Percentiles rank a stretch among this genome's conserved stretches.
These are phyloP conservation scores for Streptopelia turtur DNA, from an alignment of 2,797 vertebrate genomes.

Conservation along the genomic window DNA sequence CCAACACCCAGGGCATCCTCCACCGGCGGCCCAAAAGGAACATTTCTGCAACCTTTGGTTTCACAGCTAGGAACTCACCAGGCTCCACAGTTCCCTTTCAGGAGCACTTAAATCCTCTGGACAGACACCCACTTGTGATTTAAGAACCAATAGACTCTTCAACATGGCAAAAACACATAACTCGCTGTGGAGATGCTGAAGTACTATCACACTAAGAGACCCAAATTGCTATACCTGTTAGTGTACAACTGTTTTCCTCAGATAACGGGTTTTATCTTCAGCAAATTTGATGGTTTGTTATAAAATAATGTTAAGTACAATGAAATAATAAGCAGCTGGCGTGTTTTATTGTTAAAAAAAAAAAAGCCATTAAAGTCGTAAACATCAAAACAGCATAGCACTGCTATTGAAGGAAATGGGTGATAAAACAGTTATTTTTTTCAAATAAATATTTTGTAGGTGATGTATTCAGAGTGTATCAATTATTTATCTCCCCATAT, in stretches of 20 bases:
- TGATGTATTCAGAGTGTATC: conserved; percentile 73
- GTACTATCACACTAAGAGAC: background rate
- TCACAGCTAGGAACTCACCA: background rate
- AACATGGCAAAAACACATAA: background rate
- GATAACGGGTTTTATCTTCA: conserved; percentile 12
- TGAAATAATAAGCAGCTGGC: conserved; percentile 17
- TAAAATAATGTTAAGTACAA: conserved; percentile 62
- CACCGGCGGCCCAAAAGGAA: background rate
- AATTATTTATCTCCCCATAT: conserved; percentile 76
- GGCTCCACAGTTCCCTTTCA: accelerated
- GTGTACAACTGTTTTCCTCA: background rate
- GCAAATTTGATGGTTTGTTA: conserved; percentile 5
- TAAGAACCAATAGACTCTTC: background rate
- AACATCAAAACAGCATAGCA: conserved; percentile 41
- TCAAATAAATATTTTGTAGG: conserved; percentile 77
- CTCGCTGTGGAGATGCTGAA: background rate
- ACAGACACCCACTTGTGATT: background rate
- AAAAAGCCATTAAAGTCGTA: conserved; percentile 46
- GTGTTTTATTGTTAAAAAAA: conserved; percentile 7
- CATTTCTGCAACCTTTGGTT: background rate
- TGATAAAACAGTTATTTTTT: conserved; percentile 67
- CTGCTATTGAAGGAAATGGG: conserved; percentile 61
- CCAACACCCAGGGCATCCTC: background rate
- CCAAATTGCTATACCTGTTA: background rate
- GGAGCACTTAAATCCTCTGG: background rate